A percentile compares a stretch with the other conserved stretches of the same genome.
Evolutionary conservation across 2,888 invertebrate genomes (phyloP).

Genomic region (Drosophila atripex): DNA sequence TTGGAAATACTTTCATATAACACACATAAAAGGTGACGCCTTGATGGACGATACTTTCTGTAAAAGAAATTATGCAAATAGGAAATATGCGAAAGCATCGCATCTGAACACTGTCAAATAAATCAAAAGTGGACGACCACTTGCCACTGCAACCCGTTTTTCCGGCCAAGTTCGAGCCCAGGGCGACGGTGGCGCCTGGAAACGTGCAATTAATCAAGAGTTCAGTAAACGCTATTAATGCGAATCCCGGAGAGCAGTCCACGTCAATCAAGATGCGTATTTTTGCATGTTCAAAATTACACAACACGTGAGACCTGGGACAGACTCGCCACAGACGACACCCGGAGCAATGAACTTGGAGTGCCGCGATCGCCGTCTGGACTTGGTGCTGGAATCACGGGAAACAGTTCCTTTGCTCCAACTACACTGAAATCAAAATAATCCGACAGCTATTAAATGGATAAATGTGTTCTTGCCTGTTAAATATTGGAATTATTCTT

Average conservation of each 20-base stretch:
- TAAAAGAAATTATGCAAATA: slow-evolving; percentile 47
- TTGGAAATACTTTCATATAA: too few relatives aligned
- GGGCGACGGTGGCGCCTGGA: slow-evolving; percentile 42
- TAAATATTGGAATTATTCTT: not conserved
- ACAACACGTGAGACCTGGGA: slow-evolving; percentile 59
- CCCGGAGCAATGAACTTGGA: slow-evolving; percentile 71
- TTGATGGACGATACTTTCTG: not conserved
- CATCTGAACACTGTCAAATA: slow-evolving; percentile 35
- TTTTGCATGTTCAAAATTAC: slow-evolving; percentile 64
- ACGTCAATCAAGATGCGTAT: slow-evolving; percentile 71
- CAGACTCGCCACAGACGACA: slow-evolving; percentile 59
- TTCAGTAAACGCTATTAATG: slow-evolving; percentile 42
- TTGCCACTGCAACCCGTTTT: slow-evolving; percentile 37
- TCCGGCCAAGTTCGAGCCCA: slow-evolving; percentile 38
- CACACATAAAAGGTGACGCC: too few relatives aligned
- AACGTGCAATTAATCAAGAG: slow-evolving; percentile 68
- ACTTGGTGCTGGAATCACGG: slow-evolving; percentile 7
- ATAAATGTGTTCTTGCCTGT: too few relatives aligned
- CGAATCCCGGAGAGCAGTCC: slow-evolving; percentile 18
- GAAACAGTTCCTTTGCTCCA: not conserved
- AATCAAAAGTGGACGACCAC: slow-evolving; percentile 33
- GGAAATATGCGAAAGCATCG: slow-evolving; percentile 52
- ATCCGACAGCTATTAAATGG: not conserved
- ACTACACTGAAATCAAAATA: not conserved
- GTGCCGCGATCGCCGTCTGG: slow-evolving; percentile 57